phyloP scores from a whole-genome alignment of 2,888 invertebrate species.

The Polydrusus cervinus region DNA sequence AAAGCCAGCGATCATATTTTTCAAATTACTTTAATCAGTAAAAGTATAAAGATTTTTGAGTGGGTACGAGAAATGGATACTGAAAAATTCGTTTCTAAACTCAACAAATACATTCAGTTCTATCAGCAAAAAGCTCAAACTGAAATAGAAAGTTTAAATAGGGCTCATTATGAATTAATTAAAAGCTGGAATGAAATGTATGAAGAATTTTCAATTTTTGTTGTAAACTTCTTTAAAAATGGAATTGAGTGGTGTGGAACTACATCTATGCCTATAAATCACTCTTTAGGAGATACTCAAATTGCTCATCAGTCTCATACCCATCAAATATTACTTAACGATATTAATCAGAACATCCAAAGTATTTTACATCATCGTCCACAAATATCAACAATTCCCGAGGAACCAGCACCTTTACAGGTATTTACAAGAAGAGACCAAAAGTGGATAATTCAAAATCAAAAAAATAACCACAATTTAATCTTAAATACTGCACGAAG shows the following conservation, averaged over 20 bases:
- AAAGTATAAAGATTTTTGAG: conserved; percentile 49
- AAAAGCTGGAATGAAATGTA: conserved; percentile 50
- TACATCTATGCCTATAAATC: conserved; percentile 26
- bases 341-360: conserved; percentile 38
- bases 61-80: conserved; percentile 47
- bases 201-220: conserved; percentile 49
- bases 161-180: conserved; percentile 47
- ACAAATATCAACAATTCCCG: background rate
- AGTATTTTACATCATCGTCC: conserved; percentile 22
- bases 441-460: conserved; percentile 50
- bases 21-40: conserved; percentile 48
- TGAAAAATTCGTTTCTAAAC: conserved; percentile 43
- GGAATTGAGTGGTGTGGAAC: conserved; percentile 48
- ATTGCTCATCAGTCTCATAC: conserved; percentile 24
- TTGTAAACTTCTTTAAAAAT: conserved; percentile 46
- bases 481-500: conserved; percentile 48
- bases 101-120: conserved; percentile 51
- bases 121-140: conserved; percentile 49
- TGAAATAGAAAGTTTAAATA: conserved; percentile 46
- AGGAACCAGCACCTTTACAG: background rate
- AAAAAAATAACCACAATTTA: conserved; percentile 46
- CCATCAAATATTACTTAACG: conserved; percentile 35
- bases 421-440: conserved; percentile 41
- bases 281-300: conserved; percentile 41
- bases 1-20: conserved; percentile 48